phyloP scores from a whole-genome alignment of 64 coral and sea anemone species.

The Pachyseris speciosa region DNA sequence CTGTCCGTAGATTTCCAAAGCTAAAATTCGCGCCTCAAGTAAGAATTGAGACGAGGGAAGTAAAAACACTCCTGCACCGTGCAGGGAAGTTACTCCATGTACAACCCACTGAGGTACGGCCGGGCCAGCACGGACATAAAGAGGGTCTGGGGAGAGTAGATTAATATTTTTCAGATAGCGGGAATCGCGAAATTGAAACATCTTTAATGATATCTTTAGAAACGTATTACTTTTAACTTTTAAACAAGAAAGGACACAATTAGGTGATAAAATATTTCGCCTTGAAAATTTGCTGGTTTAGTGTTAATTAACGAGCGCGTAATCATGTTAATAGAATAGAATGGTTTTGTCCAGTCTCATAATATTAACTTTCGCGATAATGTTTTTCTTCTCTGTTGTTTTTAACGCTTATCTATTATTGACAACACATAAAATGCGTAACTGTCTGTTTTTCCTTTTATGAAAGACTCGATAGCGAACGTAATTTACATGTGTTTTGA shows the following conservation, averaged over 20 bases:
- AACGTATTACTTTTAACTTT: too few species aligned
- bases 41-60: constrained; percentile 41
- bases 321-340: background rate
- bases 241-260: too few species aligned
- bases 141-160: constrained; percentile 29
- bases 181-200: too few species aligned
- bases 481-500: background rate
- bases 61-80: constrained; percentile 35
- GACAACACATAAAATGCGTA: background rate
- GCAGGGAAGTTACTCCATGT: background rate
- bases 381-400: background rate
- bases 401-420: background rate
- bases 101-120: constrained; percentile 55
- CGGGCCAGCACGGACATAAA: constrained; percentile 39
- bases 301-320: too few species aligned
- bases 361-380: too few species aligned
- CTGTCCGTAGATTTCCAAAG: constrained; percentile 56
- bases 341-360: too few species aligned
- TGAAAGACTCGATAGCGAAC: background rate
- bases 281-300: too few species aligned
- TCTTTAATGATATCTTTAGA: too few species aligned
- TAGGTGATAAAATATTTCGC: too few species aligned
- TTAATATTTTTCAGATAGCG: background rate
- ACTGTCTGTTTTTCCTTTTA: background rate
- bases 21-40: constrained; percentile 29